Evolutionary conservation across 2,888 invertebrate species (phyloP), one percentile per base, ranked within the genome.

Genomic region (Atherix ibis): DNA sequence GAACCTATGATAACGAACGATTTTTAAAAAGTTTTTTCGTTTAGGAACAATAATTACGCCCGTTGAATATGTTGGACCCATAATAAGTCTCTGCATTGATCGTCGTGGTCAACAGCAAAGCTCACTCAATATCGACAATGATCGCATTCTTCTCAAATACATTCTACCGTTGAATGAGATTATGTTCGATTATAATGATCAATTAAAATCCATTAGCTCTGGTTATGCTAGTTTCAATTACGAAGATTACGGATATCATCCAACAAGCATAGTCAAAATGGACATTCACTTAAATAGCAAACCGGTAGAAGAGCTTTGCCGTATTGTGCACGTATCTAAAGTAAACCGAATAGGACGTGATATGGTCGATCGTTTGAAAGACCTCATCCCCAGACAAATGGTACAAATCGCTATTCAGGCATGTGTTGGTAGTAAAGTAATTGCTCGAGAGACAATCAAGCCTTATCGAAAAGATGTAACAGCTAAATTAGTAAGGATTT

Each of bases 201-300:
- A 71, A 4, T 63, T 95, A 3, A 97, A 97, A 60, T 78, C 83
- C 10, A 48, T 87, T 13, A 81, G 85, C 3, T 92, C 92, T 0
- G 97, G 97, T 18, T 97, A 89, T 63, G 97, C 92, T 2, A 87
- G 87, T 54, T 92, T 92, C 53, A 89, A 89, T 58, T 92, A 92
- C 52, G 88, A 91, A 58, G 82, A 88, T 52, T 61, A 73, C 48
- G 94, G 87, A 2, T 97, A 81, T 58, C 72, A 81, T 51, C 53
- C 55, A 41, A 76, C 91, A 40, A 65, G 76, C 38, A 65, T 97
- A 47, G 77, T 80, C 0, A 85, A 84, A 58, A 79, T 89, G 57
- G 64, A 65, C 24, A 54, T 58, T 16, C 51, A 76, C 32, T 61
- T 97, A 18, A 97, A 97, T 58, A 82, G 84, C 1, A 64, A 65